Evolutionary conservation across 2,888 invertebrate species (phyloP).

Genomic region (Tetragnatha montana): DNA sequence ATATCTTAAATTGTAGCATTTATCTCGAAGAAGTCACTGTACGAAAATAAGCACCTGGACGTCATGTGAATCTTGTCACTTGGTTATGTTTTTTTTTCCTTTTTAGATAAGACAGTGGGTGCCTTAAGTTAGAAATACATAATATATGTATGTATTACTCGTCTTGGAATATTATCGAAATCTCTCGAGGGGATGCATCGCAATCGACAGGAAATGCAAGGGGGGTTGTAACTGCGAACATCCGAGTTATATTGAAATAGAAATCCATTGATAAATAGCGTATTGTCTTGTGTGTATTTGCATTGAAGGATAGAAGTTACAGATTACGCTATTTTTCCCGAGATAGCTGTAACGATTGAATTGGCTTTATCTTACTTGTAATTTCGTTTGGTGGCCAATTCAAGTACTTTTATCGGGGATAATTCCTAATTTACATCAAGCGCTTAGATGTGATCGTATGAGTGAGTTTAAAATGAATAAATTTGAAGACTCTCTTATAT

Average conservation of each 20-base stretch:
- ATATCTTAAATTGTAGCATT: neutral
- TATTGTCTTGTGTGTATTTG: neutral
- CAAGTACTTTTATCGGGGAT: no score
- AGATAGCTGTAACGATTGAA: no score
- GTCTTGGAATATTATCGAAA: neutral
- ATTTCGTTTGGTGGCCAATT: no score
- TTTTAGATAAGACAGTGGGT: neutral
- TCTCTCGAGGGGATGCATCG: neutral
- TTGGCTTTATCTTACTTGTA: no score
- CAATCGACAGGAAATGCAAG: neutral
- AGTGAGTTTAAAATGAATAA: no score
- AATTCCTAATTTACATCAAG: no score
- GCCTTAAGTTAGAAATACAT: neutral
- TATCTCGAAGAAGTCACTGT: neutral
- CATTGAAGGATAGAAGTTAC: no score
- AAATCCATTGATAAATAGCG: neutral
- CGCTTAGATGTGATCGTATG: no score
- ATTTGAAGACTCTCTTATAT: no score
- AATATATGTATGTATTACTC: neutral
- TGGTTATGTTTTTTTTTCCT: neutral
- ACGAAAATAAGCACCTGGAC: neutral
- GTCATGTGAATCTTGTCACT: neutral
- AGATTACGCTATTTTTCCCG: no score
- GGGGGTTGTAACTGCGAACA: neutral
- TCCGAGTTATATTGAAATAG: neutral